Base-by-base conservation (phyloP, 1,140 invertebrate genomes). In the Trachymyrmex cornetzi region DNA sequence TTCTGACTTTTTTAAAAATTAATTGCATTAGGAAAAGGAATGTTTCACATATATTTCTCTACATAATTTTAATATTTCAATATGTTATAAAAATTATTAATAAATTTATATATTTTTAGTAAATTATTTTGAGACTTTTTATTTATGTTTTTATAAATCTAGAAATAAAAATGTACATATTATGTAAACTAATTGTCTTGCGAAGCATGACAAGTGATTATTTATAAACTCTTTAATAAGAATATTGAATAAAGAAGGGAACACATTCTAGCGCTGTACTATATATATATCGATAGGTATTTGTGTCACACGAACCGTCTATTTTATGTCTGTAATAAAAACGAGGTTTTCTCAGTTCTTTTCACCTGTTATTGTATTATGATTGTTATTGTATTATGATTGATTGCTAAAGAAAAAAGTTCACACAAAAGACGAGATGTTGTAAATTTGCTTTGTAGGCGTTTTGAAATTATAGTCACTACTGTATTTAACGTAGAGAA, bases 291-390 rank as follows among this genome's bases (percentile, higher is more conserved):
- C 38, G 53, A 82, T 74, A 75, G 69, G 12, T 75, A 75, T 84
- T 84, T 84, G 69, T 57, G 55, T 75, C 80, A 75, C 9, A 50
- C 14, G 24, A 57, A 48, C 7, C 16, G n/a, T 27, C 55, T 38
- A 84, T 59, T 61, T 75, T 82, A 82, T 75, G 69, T 38, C 0
- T 34, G 63, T 61, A 57, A 61, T 61, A 81, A 81, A 81, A 72
- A 72, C 14, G 69, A 75, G 24, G 69, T 75, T 75, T 48, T 61
- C 38, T 27, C n/a, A 57, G 0, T 57, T 59, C 19, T 14, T 38
- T 48, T 84, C 34, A 22, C 22, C 50, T 50, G 24, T 22, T 48
- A 30, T 48, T 48, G 67, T 57, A 57, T 71, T 38, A 57, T 74
- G 38, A 72, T 82, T 61, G n/a, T 22, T 48, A 30, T 48, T 48